Base-by-base conservation (phyloP, 2,113 vertebrate species). In the Sminthopsis crassicaudata region DNA sequence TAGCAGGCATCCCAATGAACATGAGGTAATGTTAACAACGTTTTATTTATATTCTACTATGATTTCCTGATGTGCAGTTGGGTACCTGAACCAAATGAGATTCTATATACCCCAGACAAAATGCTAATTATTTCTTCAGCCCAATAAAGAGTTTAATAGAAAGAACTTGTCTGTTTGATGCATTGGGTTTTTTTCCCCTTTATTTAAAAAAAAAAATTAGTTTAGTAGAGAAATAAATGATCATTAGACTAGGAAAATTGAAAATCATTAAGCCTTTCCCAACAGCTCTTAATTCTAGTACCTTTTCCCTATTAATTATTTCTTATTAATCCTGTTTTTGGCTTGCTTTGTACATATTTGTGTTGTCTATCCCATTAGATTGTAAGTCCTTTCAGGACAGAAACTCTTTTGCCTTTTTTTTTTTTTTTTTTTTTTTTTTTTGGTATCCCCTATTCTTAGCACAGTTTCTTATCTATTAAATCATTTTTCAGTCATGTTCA, bases 31-130 rank as follows among this genome's bases (percentile, higher is more conserved):
- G 24, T 93, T 90, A 92, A 23, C 36, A 0, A 8, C 0, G 0
- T 52, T 92, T 95, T 90, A 24, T 91, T 95, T 91, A 26, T 57
- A 46, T 92, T 91, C 89, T 90, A 24, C 93, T 90, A 24, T 89
- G 91, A 90, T 94, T 96, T 97, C 93, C 96, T 96, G 91, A 95
- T 94, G 94, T 96, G 93, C 91, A 93, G 91, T n/a, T 96, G 91
- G 91, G 57, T 24, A 84, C 92, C 95, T 96, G 53, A 51, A 97
- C 93, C 60, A 94, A 92, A 57, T 51, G 91, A n/a, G 90, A 91
- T 55, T 84, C 36, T 50, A 93, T 93, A 90, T 53, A 14, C 50
- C 16, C 93, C 6, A 9, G 54, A 90, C 90, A 91, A 96, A 92
- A 94, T 95, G 92, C 92, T 92, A 93, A 94, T 94, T 95, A 93